These are phyloP conservation scores for Venusia cambrica DNA, from an alignment of 2,888 invertebrate genomes.

Conservation along the genomic window DNA sequence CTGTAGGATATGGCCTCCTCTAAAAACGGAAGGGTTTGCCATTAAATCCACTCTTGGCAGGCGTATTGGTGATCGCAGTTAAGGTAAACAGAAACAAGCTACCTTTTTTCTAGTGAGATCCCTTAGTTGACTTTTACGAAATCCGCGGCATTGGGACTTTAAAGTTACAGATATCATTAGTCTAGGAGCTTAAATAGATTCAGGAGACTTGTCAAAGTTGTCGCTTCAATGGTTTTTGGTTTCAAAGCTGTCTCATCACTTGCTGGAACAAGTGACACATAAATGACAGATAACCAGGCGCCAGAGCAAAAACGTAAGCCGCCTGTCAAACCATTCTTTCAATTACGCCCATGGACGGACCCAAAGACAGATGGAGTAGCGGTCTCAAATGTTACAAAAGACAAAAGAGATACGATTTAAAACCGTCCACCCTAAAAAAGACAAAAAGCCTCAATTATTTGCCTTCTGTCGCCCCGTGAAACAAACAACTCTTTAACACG, in stretches of 20 bases:
- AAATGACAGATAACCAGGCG: constrained; percentile 13
- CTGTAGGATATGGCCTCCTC: too few species aligned
- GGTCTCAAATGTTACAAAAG: constrained; percentile 26
- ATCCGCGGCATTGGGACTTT: too few species aligned
- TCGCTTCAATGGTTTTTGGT: too few species aligned
- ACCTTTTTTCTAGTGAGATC: too few species aligned
- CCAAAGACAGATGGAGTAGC: constrained; percentile 24
- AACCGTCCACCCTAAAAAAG: constrained; percentile 43
- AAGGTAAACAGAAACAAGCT: too few species aligned
- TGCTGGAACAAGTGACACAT: constrained; percentile 18
- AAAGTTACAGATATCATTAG: too few species aligned
- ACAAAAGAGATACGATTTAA: constrained; percentile 42
- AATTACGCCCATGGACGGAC: constrained; percentile 17
- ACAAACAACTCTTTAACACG: constrained; percentile 66
- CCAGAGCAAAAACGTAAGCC: constrained; percentile 12
- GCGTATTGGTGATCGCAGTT: too few species aligned
- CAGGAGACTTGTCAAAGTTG: too few species aligned
- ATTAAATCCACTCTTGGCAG: too few species aligned
- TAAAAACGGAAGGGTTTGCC: too few species aligned
- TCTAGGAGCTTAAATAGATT: too few species aligned
- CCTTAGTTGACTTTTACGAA: too few species aligned
- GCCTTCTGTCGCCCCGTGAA: constrained; percentile 61
- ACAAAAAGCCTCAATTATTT: constrained; percentile 64
- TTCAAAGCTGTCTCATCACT: constrained; percentile 14
- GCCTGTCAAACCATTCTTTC: constrained; percentile 20